Base-by-base conservation (phyloP, 2,113 vertebrate genomes). In the Ceratotherium simum region DNA sequence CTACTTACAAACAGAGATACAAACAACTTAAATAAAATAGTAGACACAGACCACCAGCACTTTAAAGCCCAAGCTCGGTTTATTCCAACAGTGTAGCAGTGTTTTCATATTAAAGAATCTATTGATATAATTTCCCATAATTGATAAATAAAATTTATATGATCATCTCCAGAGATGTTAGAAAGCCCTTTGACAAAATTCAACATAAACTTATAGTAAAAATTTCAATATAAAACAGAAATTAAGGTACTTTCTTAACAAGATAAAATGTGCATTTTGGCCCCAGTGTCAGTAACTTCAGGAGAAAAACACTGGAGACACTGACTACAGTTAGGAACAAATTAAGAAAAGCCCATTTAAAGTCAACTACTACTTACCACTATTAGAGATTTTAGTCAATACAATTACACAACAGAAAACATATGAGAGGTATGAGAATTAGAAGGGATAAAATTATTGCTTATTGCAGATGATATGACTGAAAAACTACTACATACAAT, bases 1-100 rank as follows among this genome's bases (percentile, higher is more conserved):
- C 58, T 72, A 92, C 21, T 72, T 78, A 84, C 2, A 60, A 83
- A 62, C 8, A 33, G 39, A 84, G 33, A 93, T 51, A 9, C 23
- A 36, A 90, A 81, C 36, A 91, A 56, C 25, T 42, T 88, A 95
- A 91, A 89, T n/a, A 87, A 92, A 81, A 58, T 17, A 90, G 36
- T 14, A 94, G 51, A 64, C 58, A n/a, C 7, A 70, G 60, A 91
- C 27, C 14, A 65, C 18, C 8, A 72, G 14, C 42, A 87, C 51
- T 83, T 54, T 33, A 56, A 70, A 91, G 27, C 29, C 33, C 27
- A 78, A 62, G 36, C 0, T 91, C 27, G 29, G 18, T 60, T 96
- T 39, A 83, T 48, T 56, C 31, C 29, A 89, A 56, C 31, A 90
- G 72, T 18, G 13, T 8, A 62, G 79, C 14, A 87, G 13, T 70